Evolutionary conservation across 2,888 invertebrate species (phyloP).

Genomic region (Lysandra bellargus): DNA sequence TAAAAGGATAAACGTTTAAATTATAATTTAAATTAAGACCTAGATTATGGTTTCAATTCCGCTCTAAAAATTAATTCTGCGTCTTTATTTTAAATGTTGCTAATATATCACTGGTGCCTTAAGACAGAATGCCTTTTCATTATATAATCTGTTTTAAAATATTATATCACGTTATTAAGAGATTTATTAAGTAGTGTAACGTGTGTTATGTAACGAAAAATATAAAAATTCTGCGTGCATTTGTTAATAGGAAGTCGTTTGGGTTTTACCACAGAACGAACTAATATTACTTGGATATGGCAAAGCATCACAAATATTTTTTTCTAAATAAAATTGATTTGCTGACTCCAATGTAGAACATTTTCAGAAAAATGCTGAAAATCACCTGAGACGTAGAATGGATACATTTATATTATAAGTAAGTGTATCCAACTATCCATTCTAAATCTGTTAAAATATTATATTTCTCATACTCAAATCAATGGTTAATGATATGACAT

Average conservation of each 20-base stretch:
- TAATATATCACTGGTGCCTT: conserved; percentile 1
- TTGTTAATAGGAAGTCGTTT: conserved; percentile 17
- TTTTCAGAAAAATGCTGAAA: too few relatives aligned
- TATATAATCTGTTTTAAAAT: conserved; percentile 2
- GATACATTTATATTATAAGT: too few relatives aligned
- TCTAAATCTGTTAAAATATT: too few relatives aligned
- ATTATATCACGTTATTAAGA: conserved; percentile 1
- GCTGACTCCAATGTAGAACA: too few relatives aligned
- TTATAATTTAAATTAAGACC: not conserved
- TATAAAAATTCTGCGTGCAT: not conserved
- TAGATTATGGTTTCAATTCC: not conserved
- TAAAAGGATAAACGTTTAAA: not conserved
- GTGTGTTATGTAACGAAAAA: conserved; percentile 3
- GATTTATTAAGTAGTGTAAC: conserved; percentile 7
- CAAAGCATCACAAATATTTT: not conserved
- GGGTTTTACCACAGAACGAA: not conserved
- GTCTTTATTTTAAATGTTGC: not conserved
- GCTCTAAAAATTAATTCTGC: not conserved
- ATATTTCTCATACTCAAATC: too few relatives aligned
- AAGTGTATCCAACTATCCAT: too few relatives aligned
- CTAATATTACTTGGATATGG: not conserved
- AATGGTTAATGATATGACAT: too few relatives aligned
- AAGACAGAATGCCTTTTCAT: not conserved
- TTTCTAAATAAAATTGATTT: too few relatives aligned
- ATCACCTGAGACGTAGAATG: too few relatives aligned